A percentile compares a stretch with the other conserved stretches of the same genome.
Evolutionary conservation across 2,888 invertebrate genomes (phyloP).

Genomic region (Branchipolynoe longqiensis): DNA sequence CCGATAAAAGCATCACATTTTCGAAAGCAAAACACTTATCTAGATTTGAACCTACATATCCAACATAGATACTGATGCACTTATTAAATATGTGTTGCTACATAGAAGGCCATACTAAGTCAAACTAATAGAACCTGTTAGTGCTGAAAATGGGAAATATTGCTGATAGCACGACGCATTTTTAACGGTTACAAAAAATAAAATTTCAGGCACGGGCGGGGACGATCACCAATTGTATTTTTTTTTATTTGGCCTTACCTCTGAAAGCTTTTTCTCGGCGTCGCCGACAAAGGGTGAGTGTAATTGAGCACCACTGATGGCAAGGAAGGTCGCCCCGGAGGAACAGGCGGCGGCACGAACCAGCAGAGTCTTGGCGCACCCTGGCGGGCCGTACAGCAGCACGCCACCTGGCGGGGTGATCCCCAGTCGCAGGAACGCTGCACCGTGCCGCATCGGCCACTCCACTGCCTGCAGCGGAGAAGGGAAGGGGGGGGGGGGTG

Average conservation of each 20-base stretch:
- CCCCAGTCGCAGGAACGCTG: conserved; percentile 90
- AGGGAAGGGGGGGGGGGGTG: too few species aligned
- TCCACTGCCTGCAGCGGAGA: conserved; percentile 86
- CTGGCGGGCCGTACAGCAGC: conserved; percentile 97
- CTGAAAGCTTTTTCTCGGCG: conserved; percentile 85
- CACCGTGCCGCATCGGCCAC: conserved; percentile 94
- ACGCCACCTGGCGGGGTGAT: conserved; percentile 90
- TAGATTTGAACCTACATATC: background rate
- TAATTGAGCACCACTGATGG: conserved; percentile 89
- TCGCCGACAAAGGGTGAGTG: conserved; percentile 87
- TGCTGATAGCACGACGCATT: too few species aligned
- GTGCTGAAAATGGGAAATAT: too few species aligned
- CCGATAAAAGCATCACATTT: too few species aligned
- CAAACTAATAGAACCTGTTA: too few species aligned
- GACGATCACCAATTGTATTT: too few species aligned
- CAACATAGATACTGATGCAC: too few species aligned
- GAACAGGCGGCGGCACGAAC: conserved; percentile 98
- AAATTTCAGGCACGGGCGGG: too few species aligned
- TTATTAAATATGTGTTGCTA: too few species aligned
- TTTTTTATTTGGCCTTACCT: conserved; percentile 81
- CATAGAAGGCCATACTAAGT: too few species aligned
- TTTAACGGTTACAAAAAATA: too few species aligned
- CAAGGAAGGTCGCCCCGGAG: conserved; percentile 95
- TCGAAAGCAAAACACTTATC: background rate
- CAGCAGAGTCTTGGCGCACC: conserved; percentile 99